Percentiles rank a stretch among this genome's conserved stretches.
phyloP scores from a whole-genome alignment of 2,888 invertebrate species.

The Malthinus flaveolus region DNA sequence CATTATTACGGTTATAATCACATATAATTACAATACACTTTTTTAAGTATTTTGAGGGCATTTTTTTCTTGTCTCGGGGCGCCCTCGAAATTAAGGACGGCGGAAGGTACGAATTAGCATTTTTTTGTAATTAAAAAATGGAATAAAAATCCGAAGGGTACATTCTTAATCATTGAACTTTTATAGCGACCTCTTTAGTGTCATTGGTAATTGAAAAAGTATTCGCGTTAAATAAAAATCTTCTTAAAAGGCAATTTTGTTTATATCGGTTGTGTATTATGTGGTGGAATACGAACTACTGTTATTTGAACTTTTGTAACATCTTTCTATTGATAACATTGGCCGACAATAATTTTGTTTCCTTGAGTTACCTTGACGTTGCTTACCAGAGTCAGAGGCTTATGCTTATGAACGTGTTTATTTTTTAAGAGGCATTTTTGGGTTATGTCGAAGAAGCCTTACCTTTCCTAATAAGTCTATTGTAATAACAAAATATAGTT shows the following conservation, averaged over 20 bases:
- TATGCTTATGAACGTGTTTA: too few species aligned
- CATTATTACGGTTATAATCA: conserved; percentile 17
- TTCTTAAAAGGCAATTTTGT: conserved; percentile 1
- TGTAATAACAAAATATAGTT: too few species aligned
- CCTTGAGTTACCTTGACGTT: too few species aligned
- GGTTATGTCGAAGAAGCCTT: too few species aligned
- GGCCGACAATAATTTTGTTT: too few species aligned
- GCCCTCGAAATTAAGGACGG: conserved; percentile 1
- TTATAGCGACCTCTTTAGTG: not conserved
- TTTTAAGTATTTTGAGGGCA: conserved; percentile 11
- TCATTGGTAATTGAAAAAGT: not conserved
- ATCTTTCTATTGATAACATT: not conserved
- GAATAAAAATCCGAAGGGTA: too few species aligned
- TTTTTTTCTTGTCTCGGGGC: conserved; percentile 7
- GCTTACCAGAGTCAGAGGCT: too few species aligned
- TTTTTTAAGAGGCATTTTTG: too few species aligned
- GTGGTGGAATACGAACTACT: not conserved
- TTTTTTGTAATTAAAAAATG: not conserved
- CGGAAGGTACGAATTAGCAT: not conserved
- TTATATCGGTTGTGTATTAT: not conserved
- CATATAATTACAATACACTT: conserved; percentile 7
- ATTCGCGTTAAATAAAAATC: not conserved
- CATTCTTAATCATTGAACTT: not conserved
- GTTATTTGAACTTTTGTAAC: conserved; percentile 4
- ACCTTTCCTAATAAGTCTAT: too few species aligned